Evolutionary conservation across 35 echinoderm and acorn worm species (phyloP).

Genomic region (Apostichopus parvimensis): DNA sequence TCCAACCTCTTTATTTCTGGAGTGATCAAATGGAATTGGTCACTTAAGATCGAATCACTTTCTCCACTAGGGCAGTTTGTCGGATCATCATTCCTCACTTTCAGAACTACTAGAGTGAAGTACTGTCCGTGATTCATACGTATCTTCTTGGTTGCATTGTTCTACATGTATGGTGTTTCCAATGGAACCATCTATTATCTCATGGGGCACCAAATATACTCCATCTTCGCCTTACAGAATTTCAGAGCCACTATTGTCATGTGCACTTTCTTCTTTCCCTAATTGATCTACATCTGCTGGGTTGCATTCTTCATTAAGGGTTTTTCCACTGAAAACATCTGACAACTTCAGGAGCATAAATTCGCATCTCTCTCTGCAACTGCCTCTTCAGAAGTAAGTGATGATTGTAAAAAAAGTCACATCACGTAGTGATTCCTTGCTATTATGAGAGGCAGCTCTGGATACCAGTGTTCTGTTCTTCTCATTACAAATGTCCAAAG

Average conservation of each 20-base stretch:
- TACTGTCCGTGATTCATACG: too few species aligned
- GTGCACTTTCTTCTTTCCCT: too few species aligned
- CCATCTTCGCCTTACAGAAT: not conserved
- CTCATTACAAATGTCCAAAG: too few species aligned
- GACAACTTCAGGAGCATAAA: not conserved
- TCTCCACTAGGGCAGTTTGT: not conserved
- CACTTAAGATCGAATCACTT: not conserved
- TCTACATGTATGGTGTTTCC: too few species aligned
- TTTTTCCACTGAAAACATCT: not conserved
- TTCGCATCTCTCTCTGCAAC: not conserved
- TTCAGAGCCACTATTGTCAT: too few species aligned
- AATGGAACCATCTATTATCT: not conserved
- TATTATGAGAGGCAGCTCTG: too few species aligned
- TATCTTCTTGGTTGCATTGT: too few species aligned
- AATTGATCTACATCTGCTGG: not conserved
- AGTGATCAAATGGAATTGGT: not conserved
- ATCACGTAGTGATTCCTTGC: too few species aligned
- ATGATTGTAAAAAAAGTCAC: not conserved
- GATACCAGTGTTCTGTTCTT: too few species aligned
- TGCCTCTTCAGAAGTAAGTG: not conserved
- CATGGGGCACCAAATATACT: not conserved
- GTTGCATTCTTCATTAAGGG: not conserved
- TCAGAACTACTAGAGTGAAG: not conserved
- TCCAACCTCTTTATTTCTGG: too few species aligned
- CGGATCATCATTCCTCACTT: not conserved